Conservation (phyloP, 2,113 vertebrate genomes). For the Falco punctatus region DNA sequence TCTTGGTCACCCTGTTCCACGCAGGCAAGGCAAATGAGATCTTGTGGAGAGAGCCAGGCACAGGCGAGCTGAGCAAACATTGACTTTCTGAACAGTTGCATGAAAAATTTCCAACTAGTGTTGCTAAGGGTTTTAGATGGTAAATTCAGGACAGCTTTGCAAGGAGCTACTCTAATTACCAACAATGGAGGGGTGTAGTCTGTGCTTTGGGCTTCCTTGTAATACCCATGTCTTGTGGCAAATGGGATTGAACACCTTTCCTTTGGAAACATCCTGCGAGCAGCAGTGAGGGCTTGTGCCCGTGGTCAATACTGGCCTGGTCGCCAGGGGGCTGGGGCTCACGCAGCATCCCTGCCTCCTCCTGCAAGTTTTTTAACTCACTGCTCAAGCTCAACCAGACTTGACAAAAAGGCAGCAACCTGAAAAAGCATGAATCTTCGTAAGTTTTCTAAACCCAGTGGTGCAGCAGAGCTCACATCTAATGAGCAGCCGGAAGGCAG, state of each 20-base stretch:
- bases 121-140: background rate
- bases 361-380: accelerated
- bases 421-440: background rate
- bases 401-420: background rate
- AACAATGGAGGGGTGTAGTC: background rate
- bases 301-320: background rate
- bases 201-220: background rate
- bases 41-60: background rate
- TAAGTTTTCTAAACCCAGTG: background rate
- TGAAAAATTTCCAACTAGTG: background rate
- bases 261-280: background rate
- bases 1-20: background rate
- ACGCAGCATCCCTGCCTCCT: background rate
- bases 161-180: background rate
- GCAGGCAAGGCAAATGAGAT: background rate
- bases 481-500: background rate
- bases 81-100: background rate
- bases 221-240: background rate
- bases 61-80: background rate
- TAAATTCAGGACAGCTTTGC: background rate
- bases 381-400: background rate
- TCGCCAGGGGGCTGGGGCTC: background rate
- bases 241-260: background rate
- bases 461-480: background rate
- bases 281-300: background rate